Percentiles rank a stretch among this genome's conserved stretches.
Conservation (phyloP, 2,797 vertebrate species). For the Danio tinwini region DNA sequence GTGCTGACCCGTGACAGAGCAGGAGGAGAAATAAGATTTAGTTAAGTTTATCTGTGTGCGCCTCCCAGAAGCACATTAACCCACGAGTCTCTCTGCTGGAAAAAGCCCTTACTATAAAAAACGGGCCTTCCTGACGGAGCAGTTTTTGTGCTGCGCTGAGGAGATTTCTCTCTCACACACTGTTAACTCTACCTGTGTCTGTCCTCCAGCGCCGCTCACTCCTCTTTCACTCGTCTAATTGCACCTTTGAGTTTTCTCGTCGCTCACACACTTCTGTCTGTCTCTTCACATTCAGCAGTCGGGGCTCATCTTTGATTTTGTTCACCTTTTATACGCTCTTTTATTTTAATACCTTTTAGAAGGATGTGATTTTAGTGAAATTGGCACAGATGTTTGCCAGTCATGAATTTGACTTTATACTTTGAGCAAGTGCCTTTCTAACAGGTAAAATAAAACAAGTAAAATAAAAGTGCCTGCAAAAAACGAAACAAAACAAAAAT, state of each 20-base stretch:
- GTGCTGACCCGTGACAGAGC: slow-evolving; percentile 52
- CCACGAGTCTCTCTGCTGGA: slow-evolving; percentile 67
- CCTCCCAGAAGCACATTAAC: slow-evolving; percentile 69
- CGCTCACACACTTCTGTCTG: slow-evolving; percentile 40
- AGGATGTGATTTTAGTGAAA: not conserved
- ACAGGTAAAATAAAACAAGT: no score
- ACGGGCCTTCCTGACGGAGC: slow-evolving; percentile 76
- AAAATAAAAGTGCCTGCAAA: no score
- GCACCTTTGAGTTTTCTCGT: slow-evolving; percentile 5
- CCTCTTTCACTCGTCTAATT: slow-evolving; percentile 48
- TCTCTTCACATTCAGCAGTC: slow-evolving; percentile 32
- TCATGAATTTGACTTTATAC: no score
- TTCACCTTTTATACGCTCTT: not conserved
- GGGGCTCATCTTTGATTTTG: not conserved
- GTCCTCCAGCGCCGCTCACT: slow-evolving; percentile 42
- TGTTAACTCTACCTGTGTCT: slow-evolving; percentile 71
- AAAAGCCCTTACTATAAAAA: slow-evolving; percentile 72
- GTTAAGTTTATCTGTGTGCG: slow-evolving; percentile 62
- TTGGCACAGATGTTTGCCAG: no score
- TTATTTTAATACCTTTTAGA: not conserved
- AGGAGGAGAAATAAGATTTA: slow-evolving; percentile 62
- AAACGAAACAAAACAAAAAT: no score
- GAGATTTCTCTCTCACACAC: slow-evolving; percentile 78
- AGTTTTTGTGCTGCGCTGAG: slow-evolving; percentile 80
- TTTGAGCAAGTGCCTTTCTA: no score